These are phyloP conservation scores for Echinarachnius parma DNA, from an alignment of 53 echinoderm and acorn worm species.

Conservation along the genomic window DNA sequence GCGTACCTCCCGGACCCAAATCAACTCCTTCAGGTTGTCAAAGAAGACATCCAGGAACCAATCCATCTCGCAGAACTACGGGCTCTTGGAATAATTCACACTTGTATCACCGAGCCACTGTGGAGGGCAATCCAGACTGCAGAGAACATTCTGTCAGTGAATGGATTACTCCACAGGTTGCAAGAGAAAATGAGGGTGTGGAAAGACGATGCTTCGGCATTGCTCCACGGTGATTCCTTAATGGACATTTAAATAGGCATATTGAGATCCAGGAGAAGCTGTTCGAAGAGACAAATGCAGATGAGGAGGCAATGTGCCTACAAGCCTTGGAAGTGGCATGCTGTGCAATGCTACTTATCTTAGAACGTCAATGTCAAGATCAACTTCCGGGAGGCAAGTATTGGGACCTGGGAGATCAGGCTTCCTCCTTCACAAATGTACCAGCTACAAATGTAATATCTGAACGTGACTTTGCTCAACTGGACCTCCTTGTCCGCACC, in stretches of 20 bases:
- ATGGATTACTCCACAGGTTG: neutral
- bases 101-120: slow-evolving; percentile 15
- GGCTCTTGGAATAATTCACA: slow-evolving; percentile 38
- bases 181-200: neutral
- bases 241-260: neutral
- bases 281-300: neutral
- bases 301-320: neutral
- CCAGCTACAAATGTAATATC: slow-evolving; percentile 5
- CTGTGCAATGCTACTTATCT: slow-evolving; percentile 17
- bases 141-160: slow-evolving; percentile 4
- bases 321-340: slow-evolving; percentile 10
- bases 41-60: slow-evolving; percentile 37
- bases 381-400: too few species aligned
- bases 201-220: neutral
- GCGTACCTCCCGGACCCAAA: slow-evolving; percentile 23
- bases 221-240: neutral
- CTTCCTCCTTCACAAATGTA: neutral
- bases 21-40: slow-evolving; percentile 26
- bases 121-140: slow-evolving; percentile 28
- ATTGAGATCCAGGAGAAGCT: neutral
- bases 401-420: neutral
- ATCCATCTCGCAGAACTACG: slow-evolving; percentile 30
- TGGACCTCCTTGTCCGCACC: neutral
- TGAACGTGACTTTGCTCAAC: slow-evolving; percentile 9
- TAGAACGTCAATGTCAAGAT: slow-evolving; percentile 11